phyloP scores from a whole-genome alignment of 2,888 invertebrate species.

The Stegana nigrithorax region DNA sequence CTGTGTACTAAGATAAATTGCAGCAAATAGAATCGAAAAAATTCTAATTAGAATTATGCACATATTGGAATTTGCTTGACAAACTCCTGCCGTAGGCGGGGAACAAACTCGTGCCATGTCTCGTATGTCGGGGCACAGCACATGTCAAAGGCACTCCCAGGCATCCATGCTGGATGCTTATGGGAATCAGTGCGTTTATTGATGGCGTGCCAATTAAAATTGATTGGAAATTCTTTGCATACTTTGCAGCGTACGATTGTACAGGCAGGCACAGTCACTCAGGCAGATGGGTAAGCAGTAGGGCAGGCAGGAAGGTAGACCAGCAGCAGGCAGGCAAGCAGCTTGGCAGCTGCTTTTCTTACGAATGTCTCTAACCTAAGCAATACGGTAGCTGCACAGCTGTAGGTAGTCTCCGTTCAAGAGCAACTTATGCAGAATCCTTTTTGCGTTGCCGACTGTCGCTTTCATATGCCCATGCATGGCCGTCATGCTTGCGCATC shows the following conservation, averaged over 20 bases:
- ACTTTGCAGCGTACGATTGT: conserved; percentile 35
- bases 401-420: neutral
- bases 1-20: conserved; percentile 52
- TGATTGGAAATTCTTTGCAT: conserved; percentile 66
- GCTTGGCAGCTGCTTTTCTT: conserved; percentile 28
- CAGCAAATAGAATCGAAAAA: conserved; percentile 54
- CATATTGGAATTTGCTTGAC: conserved; percentile 55
- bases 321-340: neutral
- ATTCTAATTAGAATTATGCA: conserved; percentile 66
- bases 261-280: neutral
- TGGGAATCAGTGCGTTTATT: conserved; percentile 50
- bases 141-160: too few species aligned
- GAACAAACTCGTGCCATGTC: conserved; percentile 15
- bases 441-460: neutral
- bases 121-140: neutral
- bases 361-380: conserved; percentile 27
- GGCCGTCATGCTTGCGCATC: conserved; percentile 27
- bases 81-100: conserved; percentile 12
- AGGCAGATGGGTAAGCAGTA: neutral
- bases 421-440: conserved; percentile 24
- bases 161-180: too few species aligned
- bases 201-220: conserved; percentile 68
- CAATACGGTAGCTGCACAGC: conserved; percentile 21
- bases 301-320: neutral
- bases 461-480: conserved; percentile 4